A percentile compares a stretch with the other conserved stretches of the same genome.
These are phyloP conservation scores for Phortica okadai DNA, from an alignment of 2,888 invertebrate species.

Conservation along the genomic window DNA sequence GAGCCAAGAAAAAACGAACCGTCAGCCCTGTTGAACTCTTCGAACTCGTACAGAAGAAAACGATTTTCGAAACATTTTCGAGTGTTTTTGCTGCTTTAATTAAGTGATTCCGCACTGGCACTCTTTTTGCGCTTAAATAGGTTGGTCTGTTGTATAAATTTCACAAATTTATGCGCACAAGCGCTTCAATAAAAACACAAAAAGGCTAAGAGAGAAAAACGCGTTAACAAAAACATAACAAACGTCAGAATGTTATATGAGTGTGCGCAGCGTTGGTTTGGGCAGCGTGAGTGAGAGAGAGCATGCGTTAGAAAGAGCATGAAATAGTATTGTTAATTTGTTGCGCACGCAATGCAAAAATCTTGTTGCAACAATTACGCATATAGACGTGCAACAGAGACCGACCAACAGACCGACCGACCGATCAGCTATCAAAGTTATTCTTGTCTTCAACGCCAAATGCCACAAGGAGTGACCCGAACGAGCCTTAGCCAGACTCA, in stretches of 20 bases:
- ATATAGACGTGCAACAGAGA: background rate
- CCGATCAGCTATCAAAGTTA: background rate
- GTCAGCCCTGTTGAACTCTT: background rate
- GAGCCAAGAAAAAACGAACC: background rate
- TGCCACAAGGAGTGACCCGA: too few species aligned
- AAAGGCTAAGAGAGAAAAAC: background rate
- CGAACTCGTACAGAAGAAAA: background rate
- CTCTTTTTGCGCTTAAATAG: conserved; percentile 54
- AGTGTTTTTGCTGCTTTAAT: conserved; percentile 13
- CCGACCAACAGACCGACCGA: background rate
- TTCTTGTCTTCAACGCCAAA: background rate
- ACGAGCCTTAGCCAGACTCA: too few species aligned
- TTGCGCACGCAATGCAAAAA: conserved; percentile 70
- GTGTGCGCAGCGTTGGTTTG: too few species aligned
- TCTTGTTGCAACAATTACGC: conserved; percentile 60
- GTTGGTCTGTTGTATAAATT: conserved; percentile 68
- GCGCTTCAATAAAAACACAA: background rate
- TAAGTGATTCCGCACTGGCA: conserved; percentile 18
- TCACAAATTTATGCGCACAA: conserved; percentile 43
- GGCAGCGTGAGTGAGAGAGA: background rate
- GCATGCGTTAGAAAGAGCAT: background rate
- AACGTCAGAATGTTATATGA: too few species aligned
- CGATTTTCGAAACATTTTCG: conserved; percentile 8
- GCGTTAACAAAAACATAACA: too few species aligned
- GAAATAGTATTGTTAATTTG: conserved; percentile 41